phyloP scores from a whole-genome alignment of 2,113 vertebrate species.

The Psilopsiagon aymara region DNA sequence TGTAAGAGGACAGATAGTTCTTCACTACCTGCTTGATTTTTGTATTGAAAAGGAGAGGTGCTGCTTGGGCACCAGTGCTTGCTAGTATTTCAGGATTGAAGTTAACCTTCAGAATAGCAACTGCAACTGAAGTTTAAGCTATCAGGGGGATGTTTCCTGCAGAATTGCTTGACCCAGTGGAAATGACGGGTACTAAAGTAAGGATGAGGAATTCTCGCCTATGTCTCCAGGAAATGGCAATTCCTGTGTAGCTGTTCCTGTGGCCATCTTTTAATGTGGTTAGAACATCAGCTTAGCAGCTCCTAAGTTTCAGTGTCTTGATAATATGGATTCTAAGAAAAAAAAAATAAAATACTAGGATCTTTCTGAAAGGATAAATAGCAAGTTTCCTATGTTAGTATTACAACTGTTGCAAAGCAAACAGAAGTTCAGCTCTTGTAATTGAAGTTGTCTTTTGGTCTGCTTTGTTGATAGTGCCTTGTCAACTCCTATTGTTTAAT shows the following conservation, averaged over 20 bases:
- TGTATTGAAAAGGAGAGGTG: background rate
- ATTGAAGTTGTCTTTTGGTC: background rate
- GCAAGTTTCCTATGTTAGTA: background rate
- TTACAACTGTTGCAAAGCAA: background rate
- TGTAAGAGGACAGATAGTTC: background rate
- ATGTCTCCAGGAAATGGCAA: background rate
- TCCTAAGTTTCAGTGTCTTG: background rate
- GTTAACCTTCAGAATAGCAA: background rate
- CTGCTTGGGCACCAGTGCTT: background rate
- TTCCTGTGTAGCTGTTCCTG: background rate
- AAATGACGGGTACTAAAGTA: background rate
- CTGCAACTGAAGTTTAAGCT: background rate
- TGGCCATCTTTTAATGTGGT: background rate
- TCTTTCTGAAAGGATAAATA: background rate
- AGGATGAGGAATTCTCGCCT: background rate
- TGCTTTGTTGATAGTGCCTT: background rate
- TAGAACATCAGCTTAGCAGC: background rate
- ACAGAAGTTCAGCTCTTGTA: background rate
- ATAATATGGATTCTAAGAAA: background rate
- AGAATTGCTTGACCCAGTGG: background rate
- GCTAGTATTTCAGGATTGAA: background rate
- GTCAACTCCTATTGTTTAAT: background rate
- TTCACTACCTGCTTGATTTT: background rate
- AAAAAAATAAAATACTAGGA: background rate
- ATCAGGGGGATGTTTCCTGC: background rate